phyloP scores from a whole-genome alignment of 1,140 invertebrate genomes.

The Metaphire vulgaris region DNA sequence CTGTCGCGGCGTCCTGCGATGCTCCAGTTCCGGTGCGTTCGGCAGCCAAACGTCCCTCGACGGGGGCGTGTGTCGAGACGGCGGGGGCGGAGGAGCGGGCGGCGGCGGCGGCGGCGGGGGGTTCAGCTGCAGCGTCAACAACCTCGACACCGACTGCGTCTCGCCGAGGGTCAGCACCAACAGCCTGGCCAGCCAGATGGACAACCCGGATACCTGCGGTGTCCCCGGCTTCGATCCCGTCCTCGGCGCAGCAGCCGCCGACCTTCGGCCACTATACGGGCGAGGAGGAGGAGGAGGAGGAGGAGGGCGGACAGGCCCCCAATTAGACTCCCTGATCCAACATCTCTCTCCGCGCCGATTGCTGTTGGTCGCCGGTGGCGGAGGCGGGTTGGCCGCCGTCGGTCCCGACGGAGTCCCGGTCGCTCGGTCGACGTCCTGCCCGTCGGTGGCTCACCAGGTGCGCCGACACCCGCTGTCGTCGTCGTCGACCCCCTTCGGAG shows the following conservation, averaged over 20 bases:
- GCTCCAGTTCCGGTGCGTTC: neutral
- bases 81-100: too few species aligned
- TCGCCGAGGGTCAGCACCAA: constrained; percentile 22
- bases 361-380: neutral
- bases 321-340: too few species aligned
- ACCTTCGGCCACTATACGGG: neutral
- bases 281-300: neutral
- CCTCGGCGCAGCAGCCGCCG: neutral
- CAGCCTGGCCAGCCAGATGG: constrained; percentile 18
- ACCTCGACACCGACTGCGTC: constrained; percentile 20
- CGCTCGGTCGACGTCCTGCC: constrained; percentile 22
- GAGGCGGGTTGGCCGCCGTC: neutral
- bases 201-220: constrained; percentile 4
- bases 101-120: neutral
- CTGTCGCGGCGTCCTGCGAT: neutral
- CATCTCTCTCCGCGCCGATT: neutral
- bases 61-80: neutral
- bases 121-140: neutral
- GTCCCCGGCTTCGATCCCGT: neutral
- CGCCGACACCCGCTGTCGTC: neutral
- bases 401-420: neutral
- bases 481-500: neutral
- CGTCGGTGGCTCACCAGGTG: neutral
- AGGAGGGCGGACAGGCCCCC: too few species aligned
- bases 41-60: neutral